Evolutionary conservation across 2,888 invertebrate species (phyloP).

Genomic region (Cheilosia vulpina): DNA sequence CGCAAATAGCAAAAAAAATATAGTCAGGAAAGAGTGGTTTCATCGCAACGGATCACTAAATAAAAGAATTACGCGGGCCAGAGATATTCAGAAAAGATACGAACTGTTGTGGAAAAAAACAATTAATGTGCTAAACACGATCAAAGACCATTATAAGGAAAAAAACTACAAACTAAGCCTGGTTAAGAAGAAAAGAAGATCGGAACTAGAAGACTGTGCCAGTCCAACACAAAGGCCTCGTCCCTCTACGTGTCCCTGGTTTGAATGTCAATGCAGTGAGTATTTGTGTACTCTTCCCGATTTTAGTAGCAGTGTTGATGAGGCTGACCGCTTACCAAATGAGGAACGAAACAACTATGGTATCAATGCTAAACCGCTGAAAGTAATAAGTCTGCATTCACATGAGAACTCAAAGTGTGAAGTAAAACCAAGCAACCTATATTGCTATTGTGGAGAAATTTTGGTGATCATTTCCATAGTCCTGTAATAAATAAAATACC

Average conservation of each 20-base stretch:
- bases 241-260: not conserved
- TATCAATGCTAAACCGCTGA: too few species aligned
- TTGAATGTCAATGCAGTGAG: not conserved
- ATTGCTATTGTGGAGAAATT: not conserved
- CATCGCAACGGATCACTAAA: constrained; percentile 25
- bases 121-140: not conserved
- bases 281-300: not conserved
- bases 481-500: not conserved
- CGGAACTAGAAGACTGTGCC: not conserved
- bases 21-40: not conserved
- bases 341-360: not conserved
- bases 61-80: not conserved
- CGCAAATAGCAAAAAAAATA: not conserved
- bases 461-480: not conserved
- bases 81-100: constrained; percentile 9
- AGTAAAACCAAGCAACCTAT: not conserved
- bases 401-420: not conserved
- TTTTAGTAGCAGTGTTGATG: not conserved
- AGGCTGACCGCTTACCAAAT: not conserved
- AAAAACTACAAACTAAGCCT: constrained; percentile 13
- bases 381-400: not conserved
- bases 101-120: not conserved
- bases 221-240: not conserved
- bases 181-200: not conserved
- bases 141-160: not conserved